Evolutionary conservation across 2,888 invertebrate genomes (phyloP).

Genomic region (Drosophila mayaguana): DNA sequence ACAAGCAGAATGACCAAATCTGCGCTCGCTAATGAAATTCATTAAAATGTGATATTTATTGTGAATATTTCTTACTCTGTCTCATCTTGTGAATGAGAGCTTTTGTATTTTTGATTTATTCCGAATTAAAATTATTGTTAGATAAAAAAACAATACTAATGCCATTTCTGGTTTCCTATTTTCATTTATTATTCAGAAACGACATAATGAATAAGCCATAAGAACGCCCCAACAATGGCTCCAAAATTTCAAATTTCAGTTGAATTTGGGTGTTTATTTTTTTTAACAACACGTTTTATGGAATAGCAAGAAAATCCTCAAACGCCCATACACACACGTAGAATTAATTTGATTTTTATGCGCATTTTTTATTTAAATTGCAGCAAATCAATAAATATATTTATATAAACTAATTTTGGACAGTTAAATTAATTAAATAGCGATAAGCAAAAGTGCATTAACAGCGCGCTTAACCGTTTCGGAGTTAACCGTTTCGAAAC

Average conservation of each 20-base stretch:
- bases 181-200: constrained; percentile 20
- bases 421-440: constrained; percentile 61
- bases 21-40: constrained; percentile 71
- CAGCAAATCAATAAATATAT: constrained; percentile 47
- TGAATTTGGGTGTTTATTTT: constrained; percentile 1
- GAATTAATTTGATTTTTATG: constrained; percentile 73
- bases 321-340: neutral
- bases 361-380: constrained; percentile 56
- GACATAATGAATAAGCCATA: constrained; percentile 50
- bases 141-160: neutral
- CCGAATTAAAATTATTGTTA: neutral
- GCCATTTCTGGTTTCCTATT: constrained; percentile 40
- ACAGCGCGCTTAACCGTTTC: constrained; percentile 53
- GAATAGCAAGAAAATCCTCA: constrained; percentile 39
- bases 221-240: constrained; percentile 36
- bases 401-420: constrained; percentile 34
- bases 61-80: constrained; percentile 43
- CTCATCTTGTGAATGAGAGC: constrained; percentile 31
- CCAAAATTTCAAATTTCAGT: constrained; percentile 18
- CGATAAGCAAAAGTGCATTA: constrained; percentile 40
- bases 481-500: constrained; percentile 68
- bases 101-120: constrained; percentile 58
- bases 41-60: constrained; percentile 48
- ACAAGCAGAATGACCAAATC: constrained; percentile 8
- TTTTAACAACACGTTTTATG: constrained; percentile 35